Evolutionary conservation across 2,113 vertebrate species (phyloP).

Genomic region (Isichthys henryi): DNA sequence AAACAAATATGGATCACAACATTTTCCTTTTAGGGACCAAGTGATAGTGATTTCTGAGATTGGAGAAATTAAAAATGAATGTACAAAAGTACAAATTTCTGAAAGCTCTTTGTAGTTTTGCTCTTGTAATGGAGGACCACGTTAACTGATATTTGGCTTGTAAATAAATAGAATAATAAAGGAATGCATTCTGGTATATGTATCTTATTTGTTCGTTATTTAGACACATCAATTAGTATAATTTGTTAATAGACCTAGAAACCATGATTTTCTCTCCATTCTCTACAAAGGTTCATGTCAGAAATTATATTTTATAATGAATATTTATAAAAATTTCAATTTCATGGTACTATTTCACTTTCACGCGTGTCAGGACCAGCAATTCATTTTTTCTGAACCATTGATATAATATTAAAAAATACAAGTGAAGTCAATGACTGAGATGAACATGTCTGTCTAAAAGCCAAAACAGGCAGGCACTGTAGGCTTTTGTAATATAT

Average conservation of each 20-base stretch:
- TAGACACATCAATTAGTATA: not conserved
- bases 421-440: not conserved
- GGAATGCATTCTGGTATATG: not conserved
- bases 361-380: not conserved
- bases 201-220: not conserved
- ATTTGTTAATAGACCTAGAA: not conserved
- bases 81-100: not conserved
- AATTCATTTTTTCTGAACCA: not conserved
- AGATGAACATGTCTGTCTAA: not conserved
- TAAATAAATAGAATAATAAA: not conserved
- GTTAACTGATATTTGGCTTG: not conserved
- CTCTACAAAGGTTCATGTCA: not conserved
- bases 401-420: not conserved
- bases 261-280: not conserved
- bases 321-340: not conserved
- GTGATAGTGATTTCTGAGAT: not conserved
- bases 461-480: not conserved
- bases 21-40: not conserved
- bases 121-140: not conserved
- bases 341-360: not conserved
- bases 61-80: not conserved
- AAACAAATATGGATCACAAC: not conserved
- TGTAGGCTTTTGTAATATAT: not conserved
- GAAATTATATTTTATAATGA: not conserved
- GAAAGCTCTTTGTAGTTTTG: not conserved